Conservation (phyloP, 2,888 invertebrate genomes). For the Orgyia antiqua region DNA sequence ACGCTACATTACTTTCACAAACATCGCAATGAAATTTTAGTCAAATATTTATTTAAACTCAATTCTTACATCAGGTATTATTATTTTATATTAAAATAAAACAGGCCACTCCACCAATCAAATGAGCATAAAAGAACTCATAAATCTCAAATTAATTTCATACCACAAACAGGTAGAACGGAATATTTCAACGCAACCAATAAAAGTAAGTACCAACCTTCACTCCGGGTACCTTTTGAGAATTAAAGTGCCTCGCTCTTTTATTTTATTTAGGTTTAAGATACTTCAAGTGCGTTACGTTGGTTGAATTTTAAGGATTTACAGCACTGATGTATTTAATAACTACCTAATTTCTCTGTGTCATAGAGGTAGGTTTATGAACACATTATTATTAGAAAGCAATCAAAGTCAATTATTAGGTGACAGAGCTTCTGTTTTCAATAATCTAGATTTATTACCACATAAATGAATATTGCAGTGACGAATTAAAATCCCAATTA, state of each 20-base stretch:
- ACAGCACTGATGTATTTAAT: constrained; percentile 4
- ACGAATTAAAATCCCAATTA: too few species aligned
- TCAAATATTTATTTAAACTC: too few species aligned
- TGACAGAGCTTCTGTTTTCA: too few species aligned
- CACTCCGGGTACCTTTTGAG: constrained; percentile 23
- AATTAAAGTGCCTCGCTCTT: constrained; percentile 22
- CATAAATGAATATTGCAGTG: too few species aligned
- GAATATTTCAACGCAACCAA: constrained; percentile 22
- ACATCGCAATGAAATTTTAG: too few species aligned
- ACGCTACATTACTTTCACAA: too few species aligned
- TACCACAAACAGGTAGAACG: constrained; percentile 15
- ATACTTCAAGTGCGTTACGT: constrained; percentile 20
- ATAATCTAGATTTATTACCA: too few species aligned
- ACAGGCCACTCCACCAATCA: constrained; percentile 5
- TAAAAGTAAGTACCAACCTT: constrained; percentile 23
- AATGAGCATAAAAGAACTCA: constrained; percentile 6
- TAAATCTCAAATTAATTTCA: constrained; percentile 13
- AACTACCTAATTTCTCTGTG: too few species aligned
- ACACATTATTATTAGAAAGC: too few species aligned
- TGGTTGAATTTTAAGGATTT: constrained; percentile 22
- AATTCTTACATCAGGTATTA: too few species aligned
- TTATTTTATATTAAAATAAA: not conserved
- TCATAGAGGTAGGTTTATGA: too few species aligned
- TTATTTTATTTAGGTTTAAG: constrained; percentile 32
- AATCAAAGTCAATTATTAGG: too few species aligned